A percentile compares a stretch with the other conserved stretches of the same genome.
phyloP scores from a whole-genome alignment of 2,113 vertebrate genomes.

The Takifugu bimaculatus region DNA sequence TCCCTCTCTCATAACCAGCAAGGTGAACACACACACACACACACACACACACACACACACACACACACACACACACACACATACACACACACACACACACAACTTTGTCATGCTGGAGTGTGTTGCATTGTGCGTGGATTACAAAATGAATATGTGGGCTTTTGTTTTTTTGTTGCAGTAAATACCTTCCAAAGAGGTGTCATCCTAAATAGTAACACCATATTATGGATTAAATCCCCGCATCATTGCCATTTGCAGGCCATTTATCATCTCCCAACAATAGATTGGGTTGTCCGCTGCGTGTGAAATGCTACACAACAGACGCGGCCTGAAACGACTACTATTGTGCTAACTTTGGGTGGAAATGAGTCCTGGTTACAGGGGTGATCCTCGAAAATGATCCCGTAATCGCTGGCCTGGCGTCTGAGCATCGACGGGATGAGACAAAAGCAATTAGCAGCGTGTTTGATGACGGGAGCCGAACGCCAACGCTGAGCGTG shows the following conservation, averaged over 20 bases:
- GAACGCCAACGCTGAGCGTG: neutral
- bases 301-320: no score
- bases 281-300: no score
- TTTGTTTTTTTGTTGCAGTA: neutral
- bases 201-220: no score
- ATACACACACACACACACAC: neutral
- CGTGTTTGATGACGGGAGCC: neutral
- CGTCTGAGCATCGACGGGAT: conserved; percentile 3
- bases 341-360: no score
- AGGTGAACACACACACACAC: neutral
- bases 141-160: neutral
- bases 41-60: no score
- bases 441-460: conserved; percentile 31
- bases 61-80: no score
- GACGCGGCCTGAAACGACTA: no score
- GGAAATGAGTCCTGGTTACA: conserved; percentile 14
- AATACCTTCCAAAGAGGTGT: neutral
- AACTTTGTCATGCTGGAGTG: neutral
- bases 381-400: conserved; percentile 3
- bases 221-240: no score
- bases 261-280: neutral
- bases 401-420: conserved; percentile 18
- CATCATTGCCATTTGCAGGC: neutral
- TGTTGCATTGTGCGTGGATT: neutral
- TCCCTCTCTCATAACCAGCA: neutral